Base-by-base conservation (phyloP, 1,140 invertebrate genomes). In the Acromyrmex echinatior region DNA sequence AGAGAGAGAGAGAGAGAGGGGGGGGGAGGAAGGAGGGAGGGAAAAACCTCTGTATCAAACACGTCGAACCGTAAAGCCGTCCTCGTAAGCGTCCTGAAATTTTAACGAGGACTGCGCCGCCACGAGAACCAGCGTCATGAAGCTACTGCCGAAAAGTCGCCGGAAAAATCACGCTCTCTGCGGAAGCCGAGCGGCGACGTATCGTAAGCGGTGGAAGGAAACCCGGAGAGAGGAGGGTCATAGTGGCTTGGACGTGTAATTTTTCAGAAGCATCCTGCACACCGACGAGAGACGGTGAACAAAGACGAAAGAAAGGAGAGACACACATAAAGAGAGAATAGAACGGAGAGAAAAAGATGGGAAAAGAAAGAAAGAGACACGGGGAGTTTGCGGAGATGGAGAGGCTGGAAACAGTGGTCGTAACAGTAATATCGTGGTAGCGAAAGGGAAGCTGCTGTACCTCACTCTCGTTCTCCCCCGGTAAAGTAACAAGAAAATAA, bases 401-500 rank as follows among this genome's bases (percentile, higher is more conserved):
- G 49, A 86, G 60, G 21, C 49, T 79, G 62, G 51, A 86, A 86
- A 79, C 63, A 49, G 80, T 18, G 82, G 82, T 78, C 60, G 82
- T 79, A 79, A 86, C 60, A 31, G 60, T 77, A 86, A 79, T 77
- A 79, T 86, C 73, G 82, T 62, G 82, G 39, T 58, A 79, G 49
- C 82, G 74, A 70, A 79, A 77, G 82, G 77, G 82, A 79, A 79
- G 31, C 70, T 79, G 82, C 65, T 80, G 21, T 39, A 51, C 45
- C 77, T 68, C 53, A 49, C 16, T 25, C 68, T n/a, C 58, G 35
- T 39, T 14, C 49, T 28, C 53, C 70, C n/a, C 39, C 21, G 2
- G 14, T 70, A 25, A 76, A 62, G 70, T 84, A 84, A 84, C 80
- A 84, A 84, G 80, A 84, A 84, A 84, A 84, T 84, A 84, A 84